These are phyloP conservation scores for Camarhynchus parvulus DNA, from an alignment of 2,113 vertebrate species.

Conservation along the genomic window DNA sequence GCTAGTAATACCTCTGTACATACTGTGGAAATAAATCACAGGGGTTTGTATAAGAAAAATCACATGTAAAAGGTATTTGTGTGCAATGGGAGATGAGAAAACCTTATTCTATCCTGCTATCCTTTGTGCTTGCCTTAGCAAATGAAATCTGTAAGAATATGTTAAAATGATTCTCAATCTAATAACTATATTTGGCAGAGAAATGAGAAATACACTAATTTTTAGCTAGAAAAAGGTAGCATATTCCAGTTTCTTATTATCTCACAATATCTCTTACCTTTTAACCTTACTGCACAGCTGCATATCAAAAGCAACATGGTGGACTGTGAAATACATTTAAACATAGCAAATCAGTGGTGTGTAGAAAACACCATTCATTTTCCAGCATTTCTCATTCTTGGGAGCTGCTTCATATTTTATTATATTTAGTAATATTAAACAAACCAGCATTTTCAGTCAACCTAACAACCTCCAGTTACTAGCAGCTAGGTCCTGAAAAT, in stretches of 20 bases:
- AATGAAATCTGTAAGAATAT: constrained; percentile 49
- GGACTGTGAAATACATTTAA: neutral
- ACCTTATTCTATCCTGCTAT: constrained; percentile 46
- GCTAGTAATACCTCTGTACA: constrained; percentile 43
- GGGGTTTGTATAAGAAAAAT: constrained; percentile 54
- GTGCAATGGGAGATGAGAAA: constrained; percentile 29
- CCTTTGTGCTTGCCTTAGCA: constrained; percentile 37
- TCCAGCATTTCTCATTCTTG: neutral
- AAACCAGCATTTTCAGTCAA: neutral
- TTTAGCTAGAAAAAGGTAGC: neutral
- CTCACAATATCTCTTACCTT: neutral
- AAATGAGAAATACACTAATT: neutral
- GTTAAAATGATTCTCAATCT: neutral
- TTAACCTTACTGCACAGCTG: neutral
- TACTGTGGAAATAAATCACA: constrained; percentile 46
- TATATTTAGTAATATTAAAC: neutral
- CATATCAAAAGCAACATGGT: neutral
- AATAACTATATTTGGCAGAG: neutral
- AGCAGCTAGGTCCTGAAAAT: neutral
- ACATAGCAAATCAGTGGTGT: neutral
- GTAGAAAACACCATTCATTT: neutral
- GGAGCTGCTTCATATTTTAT: neutral
- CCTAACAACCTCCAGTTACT: neutral
- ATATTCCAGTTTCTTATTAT: neutral
- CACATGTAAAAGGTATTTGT: neutral